Evolutionary conservation across 37 sponge, comb jelly and placozoan species (phyloP), one percentile per base, ranked within the genome.

Genomic region (Haliclona indistincta): DNA sequence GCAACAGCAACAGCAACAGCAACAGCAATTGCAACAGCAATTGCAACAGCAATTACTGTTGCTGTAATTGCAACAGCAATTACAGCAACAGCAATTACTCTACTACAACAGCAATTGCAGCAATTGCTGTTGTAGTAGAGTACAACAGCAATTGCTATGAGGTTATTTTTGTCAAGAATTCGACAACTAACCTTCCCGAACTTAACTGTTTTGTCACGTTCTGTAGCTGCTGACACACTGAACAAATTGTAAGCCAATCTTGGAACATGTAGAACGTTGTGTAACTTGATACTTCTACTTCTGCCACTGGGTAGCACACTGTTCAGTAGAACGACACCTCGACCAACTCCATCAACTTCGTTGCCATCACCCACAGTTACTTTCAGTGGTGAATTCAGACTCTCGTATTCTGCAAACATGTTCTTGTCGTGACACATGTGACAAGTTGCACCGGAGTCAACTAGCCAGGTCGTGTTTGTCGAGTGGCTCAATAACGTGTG

Each of bases 211-310:
- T 58, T 25, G 11, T 26, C 60, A 6, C 28, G 11, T n/a, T 58
- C 60, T 58, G n/a, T 26, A 25, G 61, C 74, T 39, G 53, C 78
- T 22, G 86, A 30, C 17, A 85, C 79, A 66, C 79, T 85, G 5
- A 85, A 52, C 30, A 85, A 45, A 77, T 84, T 84, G 63, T 77
- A 84, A 17, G 85, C 63, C 28, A 85, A 67, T 38, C 43, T 29
- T 25, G 86, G 74, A 42, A 85, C 73, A 77, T 73, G 70, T 32
- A 85, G 86, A 78, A 78, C 79, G 72, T 85, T 30, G 17, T 34
- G 56, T 35, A 71, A 34, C 36, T 71, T 71, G 56, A 55, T 54
- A 15, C 20, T 71, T 17, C 38, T 4, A 17, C 2, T 54, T 5
- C 55, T 53, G 22, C 73, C 73, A 53, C 38, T 54, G 5, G 73